Percentiles rank a stretch among this genome's conserved stretches.
phyloP scores from a whole-genome alignment of 2,797 vertebrate genomes.

The Eulemur rubriventer region DNA sequence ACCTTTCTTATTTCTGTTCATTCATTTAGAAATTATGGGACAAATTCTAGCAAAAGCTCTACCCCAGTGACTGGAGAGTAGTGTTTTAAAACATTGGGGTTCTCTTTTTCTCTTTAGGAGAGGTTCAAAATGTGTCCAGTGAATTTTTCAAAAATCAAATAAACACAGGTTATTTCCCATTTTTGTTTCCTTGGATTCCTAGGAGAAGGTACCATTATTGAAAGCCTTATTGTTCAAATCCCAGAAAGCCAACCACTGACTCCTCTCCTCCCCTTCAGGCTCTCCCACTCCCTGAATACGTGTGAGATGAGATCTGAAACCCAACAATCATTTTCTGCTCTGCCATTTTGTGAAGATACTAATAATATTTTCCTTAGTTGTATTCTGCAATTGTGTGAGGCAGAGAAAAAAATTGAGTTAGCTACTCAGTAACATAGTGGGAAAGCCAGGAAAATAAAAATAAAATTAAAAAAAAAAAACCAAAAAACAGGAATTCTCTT shows the following conservation, averaged over 20 bases:
- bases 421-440: not conserved
- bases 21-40: conserved; percentile 75
- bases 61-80: not conserved
- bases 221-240: not conserved
- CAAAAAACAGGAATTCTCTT: not conserved
- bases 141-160: conserved; percentile 31
- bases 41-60: conserved; percentile 58
- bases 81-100: conserved; percentile 37
- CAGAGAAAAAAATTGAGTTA: conserved; percentile 24
- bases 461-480: too few relatives aligned
- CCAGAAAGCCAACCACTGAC: not conserved
- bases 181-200: conserved; percentile 19
- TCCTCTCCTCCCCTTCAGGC: not conserved
- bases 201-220: not conserved
- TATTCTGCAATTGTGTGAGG: not conserved
- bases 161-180: not conserved
- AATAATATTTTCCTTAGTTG: not conserved
- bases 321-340: not conserved
- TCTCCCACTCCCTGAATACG: not conserved
- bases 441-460: not conserved
- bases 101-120: conserved; percentile 45
- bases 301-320: not conserved
- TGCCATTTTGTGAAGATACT: conserved; percentile 14
- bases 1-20: conserved; percentile 78
- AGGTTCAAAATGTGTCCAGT: conserved; percentile 47